Base-by-base conservation (phyloP, 64 coral and sea anemone species). In the Stichodactyla mertensii region DNA sequence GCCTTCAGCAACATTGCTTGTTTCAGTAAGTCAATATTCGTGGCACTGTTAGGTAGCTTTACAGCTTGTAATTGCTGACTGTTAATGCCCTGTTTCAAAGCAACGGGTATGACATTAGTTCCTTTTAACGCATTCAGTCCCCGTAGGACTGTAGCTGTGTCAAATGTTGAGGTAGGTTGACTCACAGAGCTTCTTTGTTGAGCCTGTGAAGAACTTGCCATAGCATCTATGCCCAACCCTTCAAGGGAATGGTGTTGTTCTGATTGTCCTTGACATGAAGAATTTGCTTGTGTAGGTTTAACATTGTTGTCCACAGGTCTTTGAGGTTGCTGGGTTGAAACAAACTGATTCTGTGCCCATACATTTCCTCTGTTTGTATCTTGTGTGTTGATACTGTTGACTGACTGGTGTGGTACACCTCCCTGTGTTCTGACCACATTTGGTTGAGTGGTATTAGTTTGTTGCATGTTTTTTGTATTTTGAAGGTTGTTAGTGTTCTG, bases 1-100 rank as follows among this genome's bases (percentile, higher is more conserved):
- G 83, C 83, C 27, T 85, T 85, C 54, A 85, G 6, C 14, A 85
- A 18, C 83, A 85, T 85, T 64, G 83, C 83, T 61, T 85, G 56
- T 62, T 57, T 85, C 16, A 81, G 54, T 55, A 81, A 81, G 26
- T 81, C 78, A 81, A 81, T 52, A 53, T 55, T 55, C 13, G 78
- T 16, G 16, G 78, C 12, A 81, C 13, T 81, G 6, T 81, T 19
- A 53, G 78, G 78, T 1, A 81, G 52, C 53, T 81, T 81, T 18
- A 81, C 78, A 54, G 78, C 78, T 55, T 81, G 78, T 81, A 81
- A 81, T 53, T 81, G 78, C 54, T 81, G 78, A 15, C n/a, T 55
- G 27, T 74, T 74, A 16, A 5, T 16, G n/a, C 78, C 78, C 53
- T 81, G 78, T 7, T 81, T 81, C 1, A 81, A 55, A 16, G 36